Conservation (phyloP, 2,113 vertebrate genomes). For the Dermatemys mawii region DNA sequence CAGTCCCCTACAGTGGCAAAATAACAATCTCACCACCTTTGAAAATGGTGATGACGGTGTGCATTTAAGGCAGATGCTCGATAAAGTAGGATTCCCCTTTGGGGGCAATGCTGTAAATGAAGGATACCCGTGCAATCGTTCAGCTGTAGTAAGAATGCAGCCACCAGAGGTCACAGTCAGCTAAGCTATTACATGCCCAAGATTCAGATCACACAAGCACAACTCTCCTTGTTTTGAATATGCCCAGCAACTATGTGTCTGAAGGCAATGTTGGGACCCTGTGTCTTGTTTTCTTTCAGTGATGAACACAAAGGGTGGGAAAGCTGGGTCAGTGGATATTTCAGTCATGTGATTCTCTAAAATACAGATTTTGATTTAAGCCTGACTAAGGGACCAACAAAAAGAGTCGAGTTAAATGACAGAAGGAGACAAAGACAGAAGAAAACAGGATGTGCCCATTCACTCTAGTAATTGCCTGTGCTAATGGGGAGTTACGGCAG, state of each 20-base stretch:
- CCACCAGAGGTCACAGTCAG: conserved; percentile 78
- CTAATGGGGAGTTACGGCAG: neutral
- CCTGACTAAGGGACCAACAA: neutral
- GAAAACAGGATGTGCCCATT: neutral
- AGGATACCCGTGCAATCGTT: neutral
- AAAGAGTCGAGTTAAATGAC: neutral
- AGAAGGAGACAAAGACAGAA: neutral
- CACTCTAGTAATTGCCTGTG: neutral
- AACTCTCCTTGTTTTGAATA: neutral
- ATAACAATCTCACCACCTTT: neutral
- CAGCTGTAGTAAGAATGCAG: neutral
- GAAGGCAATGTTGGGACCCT: accelerated
- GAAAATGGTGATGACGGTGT: neutral
- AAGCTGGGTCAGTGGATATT: neutral
- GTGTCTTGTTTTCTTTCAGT: neutral
- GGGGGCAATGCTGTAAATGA: accelerated
- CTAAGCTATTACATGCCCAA: conserved; percentile 22
- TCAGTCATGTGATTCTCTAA: neutral
- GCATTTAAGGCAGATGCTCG: neutral
- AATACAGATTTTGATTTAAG: neutral
- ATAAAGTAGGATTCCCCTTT: neutral
- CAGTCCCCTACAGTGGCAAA: too few species aligned
- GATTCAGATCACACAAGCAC: neutral
- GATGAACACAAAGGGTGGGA: neutral
- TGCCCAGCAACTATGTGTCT: neutral